Conservation (phyloP, 2,113 vertebrate genomes). For the Aleadryas rufinucha region DNA sequence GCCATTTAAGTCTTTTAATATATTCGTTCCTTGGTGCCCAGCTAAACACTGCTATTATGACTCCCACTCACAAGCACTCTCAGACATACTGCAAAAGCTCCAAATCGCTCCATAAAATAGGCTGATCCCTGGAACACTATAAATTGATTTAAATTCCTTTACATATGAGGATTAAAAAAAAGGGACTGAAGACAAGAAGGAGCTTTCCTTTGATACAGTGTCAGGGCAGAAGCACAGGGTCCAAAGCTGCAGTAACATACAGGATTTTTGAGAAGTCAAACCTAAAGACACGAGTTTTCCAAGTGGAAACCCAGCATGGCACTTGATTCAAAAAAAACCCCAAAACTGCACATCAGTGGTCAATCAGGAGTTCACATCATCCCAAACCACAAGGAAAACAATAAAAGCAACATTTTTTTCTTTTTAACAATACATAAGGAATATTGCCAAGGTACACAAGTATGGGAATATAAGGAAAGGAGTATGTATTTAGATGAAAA, state of each 20-base stretch:
- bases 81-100: background rate
- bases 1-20: background rate
- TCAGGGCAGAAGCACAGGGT: background rate
- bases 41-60: background rate
- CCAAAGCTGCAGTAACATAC: background rate
- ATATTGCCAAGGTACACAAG: background rate
- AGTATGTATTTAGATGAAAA: background rate
- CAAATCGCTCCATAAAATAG: background rate
- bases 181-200: background rate
- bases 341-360: too few species aligned
- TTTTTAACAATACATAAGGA: background rate
- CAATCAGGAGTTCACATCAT: background rate
- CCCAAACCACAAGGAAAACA: background rate
- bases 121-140: background rate
- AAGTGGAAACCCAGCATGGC: background rate
- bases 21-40: background rate
- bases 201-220: background rate
- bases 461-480: background rate
- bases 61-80: background rate
- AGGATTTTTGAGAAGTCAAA: background rate
- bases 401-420: background rate
- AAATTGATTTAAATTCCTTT: background rate
- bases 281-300: background rate
- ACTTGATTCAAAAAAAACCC: background rate
- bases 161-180: background rate